Conservation (phyloP, 2,888 invertebrate species). For the Sussaba pulchella region DNA sequence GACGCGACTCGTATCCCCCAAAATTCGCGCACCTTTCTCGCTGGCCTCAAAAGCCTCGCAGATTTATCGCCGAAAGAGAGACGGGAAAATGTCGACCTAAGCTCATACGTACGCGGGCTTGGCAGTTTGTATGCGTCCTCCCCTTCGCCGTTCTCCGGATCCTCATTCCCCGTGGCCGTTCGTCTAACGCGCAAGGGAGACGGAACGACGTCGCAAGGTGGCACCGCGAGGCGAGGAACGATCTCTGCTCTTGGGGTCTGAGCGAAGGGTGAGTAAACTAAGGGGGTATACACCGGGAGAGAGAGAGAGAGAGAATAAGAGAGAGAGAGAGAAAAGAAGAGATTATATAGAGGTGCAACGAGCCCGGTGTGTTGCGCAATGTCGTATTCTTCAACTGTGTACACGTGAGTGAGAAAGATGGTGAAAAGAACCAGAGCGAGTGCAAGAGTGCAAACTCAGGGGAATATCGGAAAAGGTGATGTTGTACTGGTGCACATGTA, state of each 20-base stretch:
- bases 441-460: constrained; percentile 56
- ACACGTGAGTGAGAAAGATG: constrained; percentile 33
- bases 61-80: constrained; percentile 84
- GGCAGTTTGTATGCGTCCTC: constrained; percentile 82
- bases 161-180: constrained; percentile 20
- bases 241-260: constrained; percentile 64
- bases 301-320: constrained; percentile 60
- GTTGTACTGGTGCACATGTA: constrained; percentile 53
- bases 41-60: constrained; percentile 83
- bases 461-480: constrained; percentile 59
- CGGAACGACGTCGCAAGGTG: constrained; percentile 59
- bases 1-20: constrained; percentile 49
- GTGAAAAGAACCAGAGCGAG: constrained; percentile 52
- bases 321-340: constrained; percentile 6
- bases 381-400: neutral
- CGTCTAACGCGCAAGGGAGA: constrained; percentile 65
- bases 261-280: constrained; percentile 61
- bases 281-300: constrained; percentile 67
- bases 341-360: neutral
- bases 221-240: constrained; percentile 62
- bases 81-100: constrained; percentile 85
- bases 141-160: constrained; percentile 66
- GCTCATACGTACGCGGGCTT: constrained; percentile 83
- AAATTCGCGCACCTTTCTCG: constrained; percentile 69
- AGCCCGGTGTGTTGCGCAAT: neutral